phyloP scores from a whole-genome alignment of 2,113 vertebrate species.

The Tragelaphus scriptus region DNA sequence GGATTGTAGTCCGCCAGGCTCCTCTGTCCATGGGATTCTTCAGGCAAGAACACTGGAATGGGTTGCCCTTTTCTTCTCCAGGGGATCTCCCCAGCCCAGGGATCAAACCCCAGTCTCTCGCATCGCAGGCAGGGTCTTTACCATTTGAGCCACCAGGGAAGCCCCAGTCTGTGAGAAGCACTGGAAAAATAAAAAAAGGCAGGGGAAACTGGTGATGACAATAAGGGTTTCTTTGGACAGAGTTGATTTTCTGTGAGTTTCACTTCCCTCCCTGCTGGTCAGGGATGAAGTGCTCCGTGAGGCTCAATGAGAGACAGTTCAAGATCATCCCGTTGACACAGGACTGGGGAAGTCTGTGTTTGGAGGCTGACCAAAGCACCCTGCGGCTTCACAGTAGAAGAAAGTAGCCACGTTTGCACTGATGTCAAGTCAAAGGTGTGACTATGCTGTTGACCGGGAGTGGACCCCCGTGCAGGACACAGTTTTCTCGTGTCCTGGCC shows the following conservation, averaged over 20 bases:
- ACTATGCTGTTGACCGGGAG: no score
- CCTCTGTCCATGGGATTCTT: background rate
- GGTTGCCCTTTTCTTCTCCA: background rate
- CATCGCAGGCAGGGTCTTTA: background rate
- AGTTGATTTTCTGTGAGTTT: background rate
- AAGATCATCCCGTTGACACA: no score
- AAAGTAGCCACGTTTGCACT: background rate
- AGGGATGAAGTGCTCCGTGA: background rate
- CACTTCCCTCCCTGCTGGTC: no score
- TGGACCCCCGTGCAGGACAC: background rate
- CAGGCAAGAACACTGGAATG: background rate
- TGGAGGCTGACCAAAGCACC: background rate
- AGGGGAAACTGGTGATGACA: background rate
- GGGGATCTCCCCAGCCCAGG: background rate
- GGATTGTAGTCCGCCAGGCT: background rate
- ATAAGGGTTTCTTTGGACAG: background rate
- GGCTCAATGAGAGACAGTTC: background rate
- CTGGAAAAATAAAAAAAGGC: background rate
- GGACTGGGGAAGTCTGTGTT: background rate
- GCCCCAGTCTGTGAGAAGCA: background rate
- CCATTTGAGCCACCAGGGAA: background rate
- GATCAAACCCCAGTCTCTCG: rapidly evolving
- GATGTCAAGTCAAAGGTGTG: background rate
- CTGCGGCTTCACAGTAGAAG: background rate
- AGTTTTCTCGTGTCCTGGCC: background rate